Conservation (phyloP, 2,113 vertebrate genomes). For the Anhinga rufa region DNA sequence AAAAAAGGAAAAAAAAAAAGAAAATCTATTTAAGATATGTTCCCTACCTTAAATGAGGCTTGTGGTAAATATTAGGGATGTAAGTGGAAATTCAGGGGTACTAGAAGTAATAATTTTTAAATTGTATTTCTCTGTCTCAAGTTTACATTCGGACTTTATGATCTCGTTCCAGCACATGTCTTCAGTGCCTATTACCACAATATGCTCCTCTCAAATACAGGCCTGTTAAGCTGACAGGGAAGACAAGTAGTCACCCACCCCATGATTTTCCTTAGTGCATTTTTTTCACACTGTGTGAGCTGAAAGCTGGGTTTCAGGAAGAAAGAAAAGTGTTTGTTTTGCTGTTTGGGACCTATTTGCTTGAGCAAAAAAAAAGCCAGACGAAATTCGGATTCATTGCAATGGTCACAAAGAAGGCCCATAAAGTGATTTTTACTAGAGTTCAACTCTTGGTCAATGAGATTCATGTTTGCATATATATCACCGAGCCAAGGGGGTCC, state of each 20-base stretch:
- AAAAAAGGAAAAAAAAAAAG: no score
- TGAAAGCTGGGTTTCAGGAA: not conserved
- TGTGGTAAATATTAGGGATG: not conserved
- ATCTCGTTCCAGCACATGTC: not conserved
- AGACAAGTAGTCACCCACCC: not conserved
- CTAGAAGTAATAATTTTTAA: not conserved
- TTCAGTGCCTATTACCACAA: not conserved
- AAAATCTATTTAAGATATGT: not conserved
- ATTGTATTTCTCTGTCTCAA: not conserved
- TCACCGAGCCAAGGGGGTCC: not conserved
- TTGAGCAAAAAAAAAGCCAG: not conserved
- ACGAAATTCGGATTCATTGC: not conserved
- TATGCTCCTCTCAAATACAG: not conserved
- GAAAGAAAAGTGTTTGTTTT: not conserved
- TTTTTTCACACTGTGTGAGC: not conserved
- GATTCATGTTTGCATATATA: conserved; percentile 26
- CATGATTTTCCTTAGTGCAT: not conserved
- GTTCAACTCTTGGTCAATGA: conserved; percentile 53
- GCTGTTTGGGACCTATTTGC: not conserved
- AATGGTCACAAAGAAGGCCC: not conserved
- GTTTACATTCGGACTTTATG: not conserved
- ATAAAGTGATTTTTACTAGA: conserved; percentile 49
- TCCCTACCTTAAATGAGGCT: not conserved
- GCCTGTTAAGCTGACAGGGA: not conserved
- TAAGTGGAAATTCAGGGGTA: not conserved